Conservation (phyloP, 2,888 invertebrate species). For the Nezara viridula region DNA sequence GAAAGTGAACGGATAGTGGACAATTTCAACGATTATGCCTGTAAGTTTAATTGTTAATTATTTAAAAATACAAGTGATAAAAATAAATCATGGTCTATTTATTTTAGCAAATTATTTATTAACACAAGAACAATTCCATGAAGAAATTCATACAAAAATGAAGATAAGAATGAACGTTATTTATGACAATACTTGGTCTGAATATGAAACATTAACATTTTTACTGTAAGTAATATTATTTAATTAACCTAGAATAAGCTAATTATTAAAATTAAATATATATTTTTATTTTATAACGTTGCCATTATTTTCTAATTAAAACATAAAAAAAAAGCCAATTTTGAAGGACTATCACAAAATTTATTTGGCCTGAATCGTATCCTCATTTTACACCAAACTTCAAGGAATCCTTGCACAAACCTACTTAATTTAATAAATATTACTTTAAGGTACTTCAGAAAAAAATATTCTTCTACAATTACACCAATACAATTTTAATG, state of each 20-base stretch:
- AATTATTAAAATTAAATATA: no score
- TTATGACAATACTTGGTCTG: constrained; percentile 74
- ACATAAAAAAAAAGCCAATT: no score
- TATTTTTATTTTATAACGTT: no score
- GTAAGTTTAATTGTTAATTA: constrained; percentile 69
- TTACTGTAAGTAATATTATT: constrained; percentile 70
- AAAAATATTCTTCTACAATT: no score
- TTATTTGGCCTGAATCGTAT: no score
- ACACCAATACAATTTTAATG: no score
- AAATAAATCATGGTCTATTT: not conserved
- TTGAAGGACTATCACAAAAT: no score
- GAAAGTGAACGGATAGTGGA: constrained; percentile 69
- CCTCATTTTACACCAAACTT: no score
- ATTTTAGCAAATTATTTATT: constrained; percentile 54
- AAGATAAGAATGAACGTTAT: constrained; percentile 73
- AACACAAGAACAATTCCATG: constrained; percentile 51
- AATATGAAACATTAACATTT: constrained; percentile 73
- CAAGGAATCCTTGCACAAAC: not conserved
- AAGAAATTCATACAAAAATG: constrained; percentile 49
- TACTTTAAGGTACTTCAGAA: not conserved
- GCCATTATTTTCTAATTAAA: no score
- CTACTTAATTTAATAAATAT: not conserved
- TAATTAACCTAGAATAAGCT: not conserved
- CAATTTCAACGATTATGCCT: constrained; percentile 72
- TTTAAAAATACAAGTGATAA: not conserved